Evolutionary conservation across 1,140 invertebrate species (phyloP).

Genomic region (Aphidius gifuensis): DNA sequence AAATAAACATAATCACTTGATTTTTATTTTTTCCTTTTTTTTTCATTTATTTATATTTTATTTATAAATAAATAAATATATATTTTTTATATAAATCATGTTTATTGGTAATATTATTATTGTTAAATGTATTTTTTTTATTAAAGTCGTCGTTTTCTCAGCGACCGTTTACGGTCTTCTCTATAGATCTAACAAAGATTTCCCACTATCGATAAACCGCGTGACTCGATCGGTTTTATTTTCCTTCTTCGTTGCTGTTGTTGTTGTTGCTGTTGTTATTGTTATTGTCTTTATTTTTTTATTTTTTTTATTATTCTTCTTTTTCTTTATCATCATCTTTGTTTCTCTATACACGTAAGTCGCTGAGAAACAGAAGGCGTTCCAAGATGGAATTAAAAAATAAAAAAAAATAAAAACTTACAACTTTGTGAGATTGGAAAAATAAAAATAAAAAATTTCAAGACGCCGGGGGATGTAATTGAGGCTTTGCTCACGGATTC

Average conservation of each 20-base stretch:
- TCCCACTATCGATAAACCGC: slow-evolving; percentile 17
- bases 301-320: background rate
- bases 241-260: background rate
- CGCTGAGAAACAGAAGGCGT: no score
- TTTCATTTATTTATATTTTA: background rate
- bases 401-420: background rate
- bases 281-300: background rate
- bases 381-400: background rate
- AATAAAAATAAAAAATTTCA: background rate
- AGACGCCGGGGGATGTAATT: background rate
- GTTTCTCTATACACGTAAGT: no score
- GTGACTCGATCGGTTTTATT: background rate
- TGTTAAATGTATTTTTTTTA: background rate
- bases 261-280: background rate
- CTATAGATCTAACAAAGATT: slow-evolving; percentile 14
- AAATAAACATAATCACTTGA: background rate
- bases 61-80: background rate
- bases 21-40: background rate
- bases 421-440: background rate
- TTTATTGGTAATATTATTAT: background rate
- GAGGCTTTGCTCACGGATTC: no score
- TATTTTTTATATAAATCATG: background rate
- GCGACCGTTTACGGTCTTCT: slow-evolving; percentile 14
- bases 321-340: background rate
- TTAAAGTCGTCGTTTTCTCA: background rate